Conservation (phyloP, 2,113 vertebrate genomes). For the Anser cygnoides region DNA sequence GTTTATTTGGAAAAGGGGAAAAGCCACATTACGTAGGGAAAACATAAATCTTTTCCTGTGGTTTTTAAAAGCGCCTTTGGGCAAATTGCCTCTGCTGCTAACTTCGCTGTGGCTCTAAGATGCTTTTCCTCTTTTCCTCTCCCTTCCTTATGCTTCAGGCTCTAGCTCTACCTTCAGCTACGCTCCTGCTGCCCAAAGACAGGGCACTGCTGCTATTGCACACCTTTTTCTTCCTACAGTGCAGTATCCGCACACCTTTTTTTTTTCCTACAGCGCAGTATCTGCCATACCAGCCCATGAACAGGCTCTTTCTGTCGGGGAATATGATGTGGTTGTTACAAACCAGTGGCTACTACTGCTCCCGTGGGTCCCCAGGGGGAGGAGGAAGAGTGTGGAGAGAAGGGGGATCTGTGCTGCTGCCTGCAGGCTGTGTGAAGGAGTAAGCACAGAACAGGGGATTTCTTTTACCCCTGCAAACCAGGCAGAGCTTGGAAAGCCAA, state of each 20-base stretch:
- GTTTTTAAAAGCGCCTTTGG: constrained; percentile 71
- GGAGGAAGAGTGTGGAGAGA: constrained; percentile 23
- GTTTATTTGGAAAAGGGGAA: constrained; percentile 65
- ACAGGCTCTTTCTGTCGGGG: constrained; percentile 19
- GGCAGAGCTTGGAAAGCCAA: background rate
- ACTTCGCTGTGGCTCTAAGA: constrained; percentile 43
- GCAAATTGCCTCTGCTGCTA: constrained; percentile 63
- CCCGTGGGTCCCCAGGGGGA: background rate
- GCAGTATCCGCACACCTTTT: background rate
- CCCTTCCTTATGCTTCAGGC: background rate
- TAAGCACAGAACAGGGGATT: background rate
- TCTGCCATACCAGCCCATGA: background rate
- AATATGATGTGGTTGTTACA: constrained; percentile 5
- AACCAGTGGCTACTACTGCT: background rate
- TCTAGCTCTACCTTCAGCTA: background rate
- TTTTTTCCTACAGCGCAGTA: background rate
- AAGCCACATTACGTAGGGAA: constrained; percentile 61
- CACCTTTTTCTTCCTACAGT: background rate
- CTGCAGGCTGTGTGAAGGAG: background rate
- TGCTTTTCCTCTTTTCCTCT: constrained; percentile 33
- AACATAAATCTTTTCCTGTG: constrained; percentile 72
- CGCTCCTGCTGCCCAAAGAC: background rate
- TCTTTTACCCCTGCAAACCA: background rate
- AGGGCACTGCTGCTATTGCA: background rate
- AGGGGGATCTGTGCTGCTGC: background rate